These are phyloP conservation scores for Pogonus chalceus DNA, from an alignment of 1,140 invertebrate genomes.

Conservation along the genomic window DNA sequence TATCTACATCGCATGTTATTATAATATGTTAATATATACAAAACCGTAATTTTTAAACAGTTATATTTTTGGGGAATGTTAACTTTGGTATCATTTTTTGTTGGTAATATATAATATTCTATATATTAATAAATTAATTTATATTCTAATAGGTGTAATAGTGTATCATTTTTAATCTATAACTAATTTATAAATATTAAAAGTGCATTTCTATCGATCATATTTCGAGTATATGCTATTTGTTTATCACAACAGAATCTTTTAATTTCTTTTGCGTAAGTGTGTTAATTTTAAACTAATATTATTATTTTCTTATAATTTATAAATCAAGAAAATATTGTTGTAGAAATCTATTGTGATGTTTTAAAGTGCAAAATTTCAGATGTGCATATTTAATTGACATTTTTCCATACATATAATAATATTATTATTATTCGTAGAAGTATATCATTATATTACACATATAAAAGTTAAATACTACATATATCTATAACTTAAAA, in stretches of 20 bases:
- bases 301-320: not conserved
- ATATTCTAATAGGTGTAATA: slow-evolving; percentile 1
- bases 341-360: no score
- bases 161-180: not conserved
- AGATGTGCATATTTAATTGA: not conserved
- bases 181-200: not conserved
- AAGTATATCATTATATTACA: not conserved
- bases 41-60: not conserved
- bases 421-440: not conserved
- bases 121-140: slow-evolving; percentile 7
- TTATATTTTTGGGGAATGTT: slow-evolving; percentile 37
- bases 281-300: no score
- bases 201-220: no score
- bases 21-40: not conserved
- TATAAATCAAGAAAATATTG: not conserved
- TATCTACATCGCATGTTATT: not conserved
- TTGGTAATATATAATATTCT: slow-evolving; percentile 25
- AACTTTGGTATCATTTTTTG: slow-evolving; percentile 40
- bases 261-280: no score
- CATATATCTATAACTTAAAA: no score
- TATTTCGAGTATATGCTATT: no score
- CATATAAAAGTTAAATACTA: not conserved
- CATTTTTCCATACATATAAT: not conserved
- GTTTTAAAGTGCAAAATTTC: not conserved
- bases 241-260: no score